Percentiles rank a stretch among this genome's conserved stretches.
These are phyloP conservation scores for Silurus asotus DNA, from an alignment of 2,113 vertebrate species.

Conservation along the genomic window DNA sequence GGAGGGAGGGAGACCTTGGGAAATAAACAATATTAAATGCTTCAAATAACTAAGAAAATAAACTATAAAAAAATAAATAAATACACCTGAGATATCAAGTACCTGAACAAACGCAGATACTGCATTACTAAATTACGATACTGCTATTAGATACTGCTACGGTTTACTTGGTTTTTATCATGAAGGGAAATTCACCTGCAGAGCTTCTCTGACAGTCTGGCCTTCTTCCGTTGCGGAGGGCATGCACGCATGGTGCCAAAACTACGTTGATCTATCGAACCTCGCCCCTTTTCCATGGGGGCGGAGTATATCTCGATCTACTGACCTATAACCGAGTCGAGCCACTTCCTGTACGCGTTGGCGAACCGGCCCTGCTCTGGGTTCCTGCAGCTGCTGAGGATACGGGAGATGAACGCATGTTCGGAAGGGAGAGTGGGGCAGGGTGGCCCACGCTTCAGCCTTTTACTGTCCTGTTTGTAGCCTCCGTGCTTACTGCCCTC, in stretches of 20 bases:
- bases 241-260: slow-evolving; percentile 20
- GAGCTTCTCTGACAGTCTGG: slow-evolving; percentile 45
- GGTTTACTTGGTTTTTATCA: slow-evolving; percentile 54
- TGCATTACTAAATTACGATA: background rate
- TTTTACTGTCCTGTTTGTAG: slow-evolving; percentile 87
- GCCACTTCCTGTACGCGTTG: slow-evolving; percentile 88
- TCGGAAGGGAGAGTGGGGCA: slow-evolving; percentile 75
- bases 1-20: slow-evolving; percentile 23
- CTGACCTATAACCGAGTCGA: slow-evolving; percentile 82
- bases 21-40: slow-evolving; percentile 11
- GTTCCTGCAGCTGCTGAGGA: slow-evolving; percentile 78
- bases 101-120: slow-evolving; percentile 56
- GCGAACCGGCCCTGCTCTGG: slow-evolving; percentile 87
- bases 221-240: slow-evolving; percentile 39
- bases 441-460: slow-evolving; percentile 84
- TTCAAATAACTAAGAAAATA: slow-evolving; percentile 17
- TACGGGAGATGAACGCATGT: slow-evolving; percentile 77
- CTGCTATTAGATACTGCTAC: background rate
- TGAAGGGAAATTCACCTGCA: slow-evolving; percentile 59
- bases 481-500: slow-evolving; percentile 76
- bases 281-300: slow-evolving; percentile 33
- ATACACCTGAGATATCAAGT: slow-evolving; percentile 64
- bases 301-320: slow-evolving; percentile 61
- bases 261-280: slow-evolving; percentile 38
- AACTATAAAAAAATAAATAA: background rate